Percentiles rank a stretch among this genome's conserved stretches.
Evolutionary conservation across 2,888 invertebrate genomes (phyloP).

Genomic region (Portevinia maculata): DNA sequence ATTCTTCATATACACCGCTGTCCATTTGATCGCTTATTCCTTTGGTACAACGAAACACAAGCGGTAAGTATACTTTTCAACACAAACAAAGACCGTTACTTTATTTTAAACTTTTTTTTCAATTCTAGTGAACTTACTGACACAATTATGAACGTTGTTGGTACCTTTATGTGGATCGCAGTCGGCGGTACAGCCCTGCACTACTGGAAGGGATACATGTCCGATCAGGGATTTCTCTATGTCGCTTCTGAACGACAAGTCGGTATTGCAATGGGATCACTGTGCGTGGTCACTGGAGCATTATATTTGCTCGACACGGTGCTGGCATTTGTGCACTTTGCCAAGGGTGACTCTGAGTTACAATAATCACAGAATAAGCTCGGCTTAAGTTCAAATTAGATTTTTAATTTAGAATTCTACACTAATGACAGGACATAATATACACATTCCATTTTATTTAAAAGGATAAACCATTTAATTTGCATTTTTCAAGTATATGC

Average conservation of each 20-base stretch:
- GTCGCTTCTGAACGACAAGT: constrained; percentile 91
- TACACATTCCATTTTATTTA: constrained; percentile 14
- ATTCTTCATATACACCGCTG: constrained; percentile 92
- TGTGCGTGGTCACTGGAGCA: constrained; percentile 91
- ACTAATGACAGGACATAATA: constrained; percentile 10
- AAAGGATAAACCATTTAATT: not conserved
- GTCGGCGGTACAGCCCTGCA: constrained; percentile 93
- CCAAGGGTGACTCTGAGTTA: constrained; percentile 84
- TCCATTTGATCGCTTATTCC: constrained; percentile 89
- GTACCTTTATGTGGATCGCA: constrained; percentile 92
- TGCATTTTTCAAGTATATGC: constrained; percentile 3
- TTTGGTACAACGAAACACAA: constrained; percentile 92
- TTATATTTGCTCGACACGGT: constrained; percentile 92
- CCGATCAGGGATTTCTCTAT: constrained; percentile 89
- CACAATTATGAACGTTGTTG: constrained; percentile 94
- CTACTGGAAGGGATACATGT: constrained; percentile 94
- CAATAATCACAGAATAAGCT: constrained; percentile 39
- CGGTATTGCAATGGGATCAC: constrained; percentile 91
- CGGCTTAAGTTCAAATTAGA: constrained; percentile 68
- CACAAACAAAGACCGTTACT: not conserved
- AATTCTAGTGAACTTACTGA: constrained; percentile 88
- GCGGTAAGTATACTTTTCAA: constrained; percentile 83
- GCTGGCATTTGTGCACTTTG: constrained; percentile 89
- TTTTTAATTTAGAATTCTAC: constrained; percentile 33
- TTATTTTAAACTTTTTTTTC: not conserved